Conservation (phyloP, 2,797 vertebrate species). For the Leucoraja ocellata region DNA sequence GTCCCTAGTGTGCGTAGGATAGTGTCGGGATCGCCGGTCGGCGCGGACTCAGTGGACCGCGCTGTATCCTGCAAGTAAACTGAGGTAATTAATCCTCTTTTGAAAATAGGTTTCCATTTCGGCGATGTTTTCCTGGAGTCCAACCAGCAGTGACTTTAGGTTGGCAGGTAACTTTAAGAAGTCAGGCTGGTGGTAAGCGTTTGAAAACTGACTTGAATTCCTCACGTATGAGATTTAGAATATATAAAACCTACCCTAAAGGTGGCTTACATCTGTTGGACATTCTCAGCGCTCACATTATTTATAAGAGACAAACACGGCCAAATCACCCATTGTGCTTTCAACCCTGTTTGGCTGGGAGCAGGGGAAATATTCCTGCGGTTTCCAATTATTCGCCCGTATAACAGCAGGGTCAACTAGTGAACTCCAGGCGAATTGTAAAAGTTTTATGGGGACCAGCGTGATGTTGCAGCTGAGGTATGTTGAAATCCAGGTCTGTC, state of each 20-base stretch:
- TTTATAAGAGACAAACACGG: background rate
- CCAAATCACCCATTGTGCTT: background rate
- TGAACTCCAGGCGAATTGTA: slow-evolving; percentile 21
- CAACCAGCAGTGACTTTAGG: background rate
- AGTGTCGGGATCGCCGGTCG: no score
- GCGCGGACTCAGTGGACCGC: no score
- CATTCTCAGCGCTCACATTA: background rate
- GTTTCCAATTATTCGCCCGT: background rate
- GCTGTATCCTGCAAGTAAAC: no score
- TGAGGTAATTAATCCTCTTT: background rate
- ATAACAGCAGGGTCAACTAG: background rate
- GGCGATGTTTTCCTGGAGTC: no score
- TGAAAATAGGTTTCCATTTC: background rate
- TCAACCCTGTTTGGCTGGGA: background rate
- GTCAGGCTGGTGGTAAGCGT: background rate
- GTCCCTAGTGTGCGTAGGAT: no score
- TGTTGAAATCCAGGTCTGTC: background rate
- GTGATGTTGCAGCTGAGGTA: background rate
- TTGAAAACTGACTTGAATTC: background rate
- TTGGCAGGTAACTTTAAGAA: no score
- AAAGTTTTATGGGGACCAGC: background rate
- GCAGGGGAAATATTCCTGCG: background rate
- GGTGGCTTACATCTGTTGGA: background rate
- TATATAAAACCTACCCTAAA: background rate
- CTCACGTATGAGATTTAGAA: background rate